Conservation (phyloP, 2,888 invertebrate species). For the Cancer borealis region DNA sequence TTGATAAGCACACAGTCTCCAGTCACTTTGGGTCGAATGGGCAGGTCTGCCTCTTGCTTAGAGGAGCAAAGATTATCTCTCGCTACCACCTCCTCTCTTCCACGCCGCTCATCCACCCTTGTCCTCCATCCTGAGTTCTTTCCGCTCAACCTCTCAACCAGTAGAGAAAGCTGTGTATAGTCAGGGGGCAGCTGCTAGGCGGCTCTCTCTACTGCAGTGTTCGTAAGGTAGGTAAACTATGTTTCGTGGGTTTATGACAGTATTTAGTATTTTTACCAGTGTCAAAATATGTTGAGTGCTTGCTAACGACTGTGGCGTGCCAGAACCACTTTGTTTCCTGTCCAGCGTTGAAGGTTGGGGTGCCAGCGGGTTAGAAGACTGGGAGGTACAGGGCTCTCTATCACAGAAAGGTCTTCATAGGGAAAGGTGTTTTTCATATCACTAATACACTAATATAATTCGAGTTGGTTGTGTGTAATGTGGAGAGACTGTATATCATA, state of each 20-base stretch:
- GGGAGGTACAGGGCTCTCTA: neutral
- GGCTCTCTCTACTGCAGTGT: neutral
- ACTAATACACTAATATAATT: neutral
- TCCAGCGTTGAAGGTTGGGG: neutral
- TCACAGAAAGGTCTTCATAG: neutral
- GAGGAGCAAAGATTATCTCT: conserved; percentile 2
- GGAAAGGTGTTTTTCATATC: neutral
- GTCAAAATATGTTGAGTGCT: neutral
- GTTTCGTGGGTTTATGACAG: conserved; percentile 12
- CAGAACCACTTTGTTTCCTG: neutral
- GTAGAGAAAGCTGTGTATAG: conserved; percentile 63
- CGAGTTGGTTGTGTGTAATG: neutral
- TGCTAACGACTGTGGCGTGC: neutral
- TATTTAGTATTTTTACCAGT: conserved; percentile 29
- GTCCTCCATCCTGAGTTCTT: conserved; percentile 58
- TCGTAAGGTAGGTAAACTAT: neutral
- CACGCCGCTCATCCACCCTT: conserved; percentile 54
- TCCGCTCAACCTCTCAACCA: conserved; percentile 52
- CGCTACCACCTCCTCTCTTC: conserved; percentile 43
- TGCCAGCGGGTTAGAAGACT: neutral
- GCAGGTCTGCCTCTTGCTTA: conserved; percentile 46
- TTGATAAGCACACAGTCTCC: neutral
- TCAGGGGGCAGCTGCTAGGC: neutral
- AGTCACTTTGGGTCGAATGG: conserved; percentile 38
- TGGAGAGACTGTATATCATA: neutral